phyloP scores from a whole-genome alignment of 2,888 invertebrate species.

The Laothoe populi region DNA sequence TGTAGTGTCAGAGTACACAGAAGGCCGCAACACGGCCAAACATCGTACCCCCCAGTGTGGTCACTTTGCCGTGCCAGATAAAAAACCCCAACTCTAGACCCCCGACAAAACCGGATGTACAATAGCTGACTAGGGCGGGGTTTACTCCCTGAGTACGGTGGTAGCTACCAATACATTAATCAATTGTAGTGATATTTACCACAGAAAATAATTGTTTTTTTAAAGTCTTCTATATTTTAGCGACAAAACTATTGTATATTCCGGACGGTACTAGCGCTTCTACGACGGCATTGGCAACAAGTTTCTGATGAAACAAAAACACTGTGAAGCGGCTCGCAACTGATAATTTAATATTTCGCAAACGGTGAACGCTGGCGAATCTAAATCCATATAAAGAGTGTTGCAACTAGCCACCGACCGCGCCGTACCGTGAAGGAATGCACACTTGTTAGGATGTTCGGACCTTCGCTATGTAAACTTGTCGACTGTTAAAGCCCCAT shows the following conservation, averaged over 20 bases:
- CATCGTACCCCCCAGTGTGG: no score
- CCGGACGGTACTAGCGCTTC: neutral
- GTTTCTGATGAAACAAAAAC: conserved; percentile 53
- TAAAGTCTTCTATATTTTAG: neutral
- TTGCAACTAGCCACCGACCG: conserved; percentile 63
- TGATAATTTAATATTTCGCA: conserved; percentile 53
- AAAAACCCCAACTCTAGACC: no score
- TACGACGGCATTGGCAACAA: conserved; percentile 23
- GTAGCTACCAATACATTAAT: neutral
- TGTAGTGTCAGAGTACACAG: no score
- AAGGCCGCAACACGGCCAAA: no score
- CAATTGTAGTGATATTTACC: neutral
- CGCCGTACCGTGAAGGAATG: conserved; percentile 72
- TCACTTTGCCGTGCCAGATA: no score
- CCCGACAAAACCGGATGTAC: no score
- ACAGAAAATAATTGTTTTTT: neutral
- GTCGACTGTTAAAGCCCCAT: conserved; percentile 21
- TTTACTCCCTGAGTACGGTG: neutral
- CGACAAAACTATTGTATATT: conserved; percentile 5
- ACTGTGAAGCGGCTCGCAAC: conserved; percentile 49
- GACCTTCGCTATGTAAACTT: conserved; percentile 27
- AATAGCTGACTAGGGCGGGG: no score
- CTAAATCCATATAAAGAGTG: conserved; percentile 62
- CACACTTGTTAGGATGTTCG: conserved; percentile 47
- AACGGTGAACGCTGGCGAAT: conserved; percentile 42